phyloP scores from a whole-genome alignment of 2,113 vertebrate genomes.

The Pyrgilauda ruficollis region DNA sequence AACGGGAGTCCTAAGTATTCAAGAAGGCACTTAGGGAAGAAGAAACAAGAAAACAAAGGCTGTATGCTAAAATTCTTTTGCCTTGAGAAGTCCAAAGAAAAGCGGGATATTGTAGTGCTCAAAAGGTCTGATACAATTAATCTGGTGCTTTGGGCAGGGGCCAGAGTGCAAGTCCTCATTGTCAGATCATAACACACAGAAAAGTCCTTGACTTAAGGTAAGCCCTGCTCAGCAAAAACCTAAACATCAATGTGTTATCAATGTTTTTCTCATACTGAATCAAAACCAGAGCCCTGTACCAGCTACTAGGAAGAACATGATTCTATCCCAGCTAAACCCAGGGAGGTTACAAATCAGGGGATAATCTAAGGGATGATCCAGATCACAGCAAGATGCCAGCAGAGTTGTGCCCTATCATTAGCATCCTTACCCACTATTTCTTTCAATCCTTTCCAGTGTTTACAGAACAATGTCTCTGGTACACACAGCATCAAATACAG shows the following conservation, averaged over 20 bases:
- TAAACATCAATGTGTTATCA: neutral
- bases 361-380: neutral
- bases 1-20: neutral
- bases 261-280: neutral
- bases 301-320: neutral
- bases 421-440: neutral
- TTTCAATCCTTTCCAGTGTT: neutral
- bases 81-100: neutral
- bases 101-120: neutral
- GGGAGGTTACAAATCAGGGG: neutral
- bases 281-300: neutral
- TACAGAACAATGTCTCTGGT: neutral
- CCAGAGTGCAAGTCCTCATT: neutral
- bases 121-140: neutral
- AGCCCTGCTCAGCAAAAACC: neutral
- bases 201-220: neutral
- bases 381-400: neutral
- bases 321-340: neutral
- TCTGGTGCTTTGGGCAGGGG: neutral
- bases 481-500: neutral
- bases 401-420: neutral
- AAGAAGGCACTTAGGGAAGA: neutral
- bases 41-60: neutral
- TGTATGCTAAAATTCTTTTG: neutral
- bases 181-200: neutral